Evolutionary conservation across 2,797 vertebrate species (phyloP).

Genomic region (Anableps anableps): DNA sequence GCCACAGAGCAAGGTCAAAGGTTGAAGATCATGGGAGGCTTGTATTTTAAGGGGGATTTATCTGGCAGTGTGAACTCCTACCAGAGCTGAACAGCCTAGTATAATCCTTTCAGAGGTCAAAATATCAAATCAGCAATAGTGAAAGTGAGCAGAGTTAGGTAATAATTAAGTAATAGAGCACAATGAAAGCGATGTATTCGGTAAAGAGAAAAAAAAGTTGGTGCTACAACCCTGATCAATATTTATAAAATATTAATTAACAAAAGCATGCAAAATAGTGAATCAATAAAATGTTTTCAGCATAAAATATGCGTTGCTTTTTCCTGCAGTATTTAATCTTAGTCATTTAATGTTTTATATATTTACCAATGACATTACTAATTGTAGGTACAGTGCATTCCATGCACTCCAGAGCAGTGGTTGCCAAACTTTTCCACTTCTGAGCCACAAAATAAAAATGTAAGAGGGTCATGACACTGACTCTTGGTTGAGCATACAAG

Average conservation of each 20-base stretch:
- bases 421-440: too few species aligned
- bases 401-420: background rate
- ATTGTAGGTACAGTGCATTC: background rate
- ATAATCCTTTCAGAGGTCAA: conserved; percentile 43
- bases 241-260: background rate
- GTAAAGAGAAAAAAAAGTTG: too few species aligned
- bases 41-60: conserved; percentile 32
- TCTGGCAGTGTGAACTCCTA: conserved; percentile 39
- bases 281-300: background rate
- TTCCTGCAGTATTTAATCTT: background rate
- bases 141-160: conserved; percentile 35
- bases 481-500: too few species aligned
- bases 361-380: background rate
- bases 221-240: background rate
- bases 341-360: background rate
- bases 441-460: too few species aligned
- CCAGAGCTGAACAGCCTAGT: conserved; percentile 39
- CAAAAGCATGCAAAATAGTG: background rate
- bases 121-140: conserved; percentile 18
- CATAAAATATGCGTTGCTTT: background rate
- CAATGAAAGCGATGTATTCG: conserved; percentile 2
- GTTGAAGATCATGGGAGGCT: conserved; percentile 66
- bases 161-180: background rate
- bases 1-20: conserved; percentile 58
- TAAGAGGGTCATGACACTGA: too few species aligned